These are phyloP conservation scores for Nomada hirtipes DNA, from an alignment of 2,888 invertebrate species.

Conservation along the genomic window DNA sequence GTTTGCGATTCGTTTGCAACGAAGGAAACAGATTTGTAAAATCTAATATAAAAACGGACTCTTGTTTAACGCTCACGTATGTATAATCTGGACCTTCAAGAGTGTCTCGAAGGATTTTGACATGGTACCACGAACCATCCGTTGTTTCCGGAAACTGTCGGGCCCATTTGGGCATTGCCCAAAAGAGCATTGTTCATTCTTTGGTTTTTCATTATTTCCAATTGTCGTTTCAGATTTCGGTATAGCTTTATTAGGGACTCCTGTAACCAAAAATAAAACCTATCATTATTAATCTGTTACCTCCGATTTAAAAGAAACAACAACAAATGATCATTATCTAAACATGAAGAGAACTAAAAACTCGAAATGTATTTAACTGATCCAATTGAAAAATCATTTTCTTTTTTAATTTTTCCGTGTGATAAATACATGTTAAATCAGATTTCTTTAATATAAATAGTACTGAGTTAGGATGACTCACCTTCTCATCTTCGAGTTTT, in stretches of 20 bases:
- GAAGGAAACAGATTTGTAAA: neutral
- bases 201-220: constrained; percentile 85
- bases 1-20: neutral
- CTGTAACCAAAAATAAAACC: constrained; percentile 79
- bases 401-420: neutral
- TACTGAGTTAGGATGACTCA: constrained; percentile 75
- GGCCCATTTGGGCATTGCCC: constrained; percentile 53
- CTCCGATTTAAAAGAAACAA: neutral
- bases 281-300: neutral
- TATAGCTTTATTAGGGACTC: constrained; percentile 89
- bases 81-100: constrained; percentile 62
- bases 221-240: constrained; percentile 88
- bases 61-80: constrained; percentile 1
- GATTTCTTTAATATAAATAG: neutral
- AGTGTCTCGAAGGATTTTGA: constrained; percentile 77
- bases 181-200: constrained; percentile 70
- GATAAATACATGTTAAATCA: neutral
- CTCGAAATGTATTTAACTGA: neutral
- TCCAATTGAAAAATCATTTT: no score
- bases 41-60: constrained; percentile 1
- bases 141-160: constrained; percentile 82
- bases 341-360: neutral
- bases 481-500: constrained; percentile 90
- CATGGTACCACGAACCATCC: constrained; percentile 85
- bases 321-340: neutral